These are phyloP conservation scores for Buceros bicornis DNA, from an alignment of 2,797 vertebrate species.

Conservation along the genomic window DNA sequence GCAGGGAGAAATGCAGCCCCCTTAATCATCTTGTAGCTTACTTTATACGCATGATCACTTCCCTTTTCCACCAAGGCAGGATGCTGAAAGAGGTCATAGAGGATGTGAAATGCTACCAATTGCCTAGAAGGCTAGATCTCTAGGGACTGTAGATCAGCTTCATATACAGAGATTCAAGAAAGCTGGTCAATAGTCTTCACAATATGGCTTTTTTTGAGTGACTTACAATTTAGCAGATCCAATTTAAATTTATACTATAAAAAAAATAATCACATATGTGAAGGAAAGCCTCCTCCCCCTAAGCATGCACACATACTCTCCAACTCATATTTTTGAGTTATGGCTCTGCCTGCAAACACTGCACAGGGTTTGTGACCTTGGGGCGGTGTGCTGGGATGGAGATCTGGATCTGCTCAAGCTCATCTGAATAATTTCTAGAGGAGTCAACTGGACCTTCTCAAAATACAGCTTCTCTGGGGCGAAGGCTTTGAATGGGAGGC, in stretches of 20 bases:
- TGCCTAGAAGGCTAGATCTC: background rate
- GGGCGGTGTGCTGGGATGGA: constrained; percentile 15
- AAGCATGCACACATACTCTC: background rate
- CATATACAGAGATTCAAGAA: constrained; percentile 3
- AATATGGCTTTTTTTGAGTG: background rate
- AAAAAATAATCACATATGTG: constrained; percentile 2
- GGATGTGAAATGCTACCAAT: background rate
- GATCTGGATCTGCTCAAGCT: constrained; percentile 67
- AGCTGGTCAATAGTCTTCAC: constrained; percentile 14
- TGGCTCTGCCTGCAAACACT: constrained; percentile 49
- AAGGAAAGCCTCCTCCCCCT: constrained; percentile 15
- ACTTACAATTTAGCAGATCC: constrained; percentile 12
- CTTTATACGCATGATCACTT: background rate
- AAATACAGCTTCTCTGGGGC: constrained; percentile 9
- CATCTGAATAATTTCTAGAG: constrained; percentile 67
- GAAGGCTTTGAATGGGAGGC: constrained; percentile 35
- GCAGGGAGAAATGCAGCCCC: background rate
- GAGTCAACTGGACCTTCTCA: constrained; percentile 65
- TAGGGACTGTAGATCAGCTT: constrained; percentile 42
- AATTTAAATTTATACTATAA: background rate
- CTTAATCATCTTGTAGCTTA: background rate
- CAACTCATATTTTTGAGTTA: constrained; percentile 66
- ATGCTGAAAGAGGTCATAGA: constrained; percentile 5
- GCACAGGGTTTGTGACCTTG: constrained; percentile 1
- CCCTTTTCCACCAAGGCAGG: background rate